phyloP scores from a whole-genome alignment of 2,797 vertebrate species.

The Gallinago nigripennis region DNA sequence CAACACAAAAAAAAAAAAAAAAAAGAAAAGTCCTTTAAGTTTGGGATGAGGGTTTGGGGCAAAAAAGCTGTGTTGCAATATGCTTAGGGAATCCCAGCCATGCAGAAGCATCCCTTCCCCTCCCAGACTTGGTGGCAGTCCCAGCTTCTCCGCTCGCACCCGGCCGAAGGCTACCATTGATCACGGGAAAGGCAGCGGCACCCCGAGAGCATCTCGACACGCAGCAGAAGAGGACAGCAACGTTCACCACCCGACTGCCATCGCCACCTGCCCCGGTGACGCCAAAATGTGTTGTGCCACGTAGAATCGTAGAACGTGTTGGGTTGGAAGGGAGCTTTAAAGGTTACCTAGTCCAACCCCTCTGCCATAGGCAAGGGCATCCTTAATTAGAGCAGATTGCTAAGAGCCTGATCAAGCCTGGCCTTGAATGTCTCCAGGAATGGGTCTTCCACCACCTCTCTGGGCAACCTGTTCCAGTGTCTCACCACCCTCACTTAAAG shows the following conservation, averaged over 20 bases:
- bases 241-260: neutral
- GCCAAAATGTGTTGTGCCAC: neutral
- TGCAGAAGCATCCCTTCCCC: neutral
- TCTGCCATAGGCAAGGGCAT: too few species aligned
- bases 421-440: too few species aligned
- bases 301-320: too few species aligned
- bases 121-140: neutral
- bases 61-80: neutral
- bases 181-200: rapidly evolving
- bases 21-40: neutral
- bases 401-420: too few species aligned
- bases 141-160: rapidly evolving
- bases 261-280: neutral
- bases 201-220: rapidly evolving
- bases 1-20: neutral
- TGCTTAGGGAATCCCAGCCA: neutral
- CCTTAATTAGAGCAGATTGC: too few species aligned
- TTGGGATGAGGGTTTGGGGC: neutral
- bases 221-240: neutral
- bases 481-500: too few species aligned
- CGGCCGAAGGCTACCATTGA: rapidly evolving
- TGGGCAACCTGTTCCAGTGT: too few species aligned
- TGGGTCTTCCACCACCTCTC: too few species aligned
- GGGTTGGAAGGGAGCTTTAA: too few species aligned
- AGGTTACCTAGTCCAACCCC: too few species aligned